Percentiles rank a stretch among this genome's conserved stretches.
Conservation (phyloP, 2,797 vertebrate genomes). For the Scleropages formosus region DNA sequence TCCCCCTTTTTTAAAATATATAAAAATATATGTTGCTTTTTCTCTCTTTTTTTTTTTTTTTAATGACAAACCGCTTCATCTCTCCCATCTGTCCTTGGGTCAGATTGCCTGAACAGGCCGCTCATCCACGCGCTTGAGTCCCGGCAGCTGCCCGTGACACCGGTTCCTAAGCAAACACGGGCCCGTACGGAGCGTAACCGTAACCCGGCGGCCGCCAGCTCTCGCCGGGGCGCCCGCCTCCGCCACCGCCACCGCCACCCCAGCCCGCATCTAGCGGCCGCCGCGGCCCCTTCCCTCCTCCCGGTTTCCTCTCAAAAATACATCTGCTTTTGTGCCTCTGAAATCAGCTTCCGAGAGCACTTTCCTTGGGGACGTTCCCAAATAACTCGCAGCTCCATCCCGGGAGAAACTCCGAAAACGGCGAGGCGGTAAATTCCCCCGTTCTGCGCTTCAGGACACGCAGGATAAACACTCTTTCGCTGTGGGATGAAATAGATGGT, state of each 20-base stretch:
- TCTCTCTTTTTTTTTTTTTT: neutral
- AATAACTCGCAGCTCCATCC: neutral
- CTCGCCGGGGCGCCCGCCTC: neutral
- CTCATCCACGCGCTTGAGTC: constrained; percentile 1
- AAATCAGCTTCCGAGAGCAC: neutral
- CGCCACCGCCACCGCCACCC: neutral
- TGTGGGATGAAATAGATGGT: neutral
- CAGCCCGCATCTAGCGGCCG: neutral
- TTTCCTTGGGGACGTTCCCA: neutral
- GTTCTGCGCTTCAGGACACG: constrained; percentile 6
- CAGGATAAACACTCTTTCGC: neutral
- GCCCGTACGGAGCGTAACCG: too few species aligned
- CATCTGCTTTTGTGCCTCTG: neutral
- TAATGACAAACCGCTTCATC: constrained; percentile 16
- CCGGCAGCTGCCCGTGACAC: neutral
- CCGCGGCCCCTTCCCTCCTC: neutral
- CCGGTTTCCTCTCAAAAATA: neutral
- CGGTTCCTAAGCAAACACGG: constrained; percentile 16
- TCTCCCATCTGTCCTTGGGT: neutral
- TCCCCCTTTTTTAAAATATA: too few species aligned
- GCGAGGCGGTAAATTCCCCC: constrained; percentile 18
- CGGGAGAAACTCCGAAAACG: neutral
- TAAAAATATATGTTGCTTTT: too few species aligned
- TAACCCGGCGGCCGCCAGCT: neutral
- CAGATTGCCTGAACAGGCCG: neutral